Evolutionary conservation across 2,113 vertebrate genomes (phyloP), one percentile per base, ranked within the genome.

Genomic region (Syngnathus floridae): DNA sequence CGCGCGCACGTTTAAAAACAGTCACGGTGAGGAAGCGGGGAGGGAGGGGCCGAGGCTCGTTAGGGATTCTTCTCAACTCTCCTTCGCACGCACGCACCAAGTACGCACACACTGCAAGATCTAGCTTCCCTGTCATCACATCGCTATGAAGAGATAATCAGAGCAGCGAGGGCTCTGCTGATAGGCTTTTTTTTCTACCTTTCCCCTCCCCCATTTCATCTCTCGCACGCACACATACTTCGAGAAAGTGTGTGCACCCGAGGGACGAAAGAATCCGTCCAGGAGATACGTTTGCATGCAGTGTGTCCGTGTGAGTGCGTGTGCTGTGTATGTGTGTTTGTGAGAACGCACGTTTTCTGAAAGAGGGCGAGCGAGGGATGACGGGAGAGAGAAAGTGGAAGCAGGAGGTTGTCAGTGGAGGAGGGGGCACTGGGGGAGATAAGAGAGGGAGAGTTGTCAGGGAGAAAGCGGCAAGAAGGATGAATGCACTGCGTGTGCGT

Each of bases 401-500:
- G 73, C 79, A 79, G 80, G 76, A 81, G 80, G 79, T 71, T 82
- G 78, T 78, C 81, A 79, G 80, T 77, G 78, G 81, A 71, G 78
- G 78, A 79, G 82, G 83, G 82, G 84, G 73, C 65, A 64, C 16
- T 1, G 80, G 84, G 73, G 73, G 72, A 86, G 83, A 87, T 78
- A 82, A 87, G 75, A 82, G 81, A 81, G 79, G 79, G 81, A 85
- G 83, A 84, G 74, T 71, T 86, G 87, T 78, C 73, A 71, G 78
- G 76, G 84, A 82, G 84, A 74, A 76, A 72, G 70, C 83, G 38
- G 78, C 64, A 83, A 88, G 87, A 86, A 89, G 88, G 88, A 90
- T 89, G 88, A 81, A 87, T 88, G 82, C 82, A 76, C 82, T 85
- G 78, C 73, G 80, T 82, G 59, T 59, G 52, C 37, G 61, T 65